A percentile compares a stretch with the other conserved stretches of the same genome.
phyloP scores from a whole-genome alignment of 2,888 invertebrate genomes.

The Vanessa cardui region DNA sequence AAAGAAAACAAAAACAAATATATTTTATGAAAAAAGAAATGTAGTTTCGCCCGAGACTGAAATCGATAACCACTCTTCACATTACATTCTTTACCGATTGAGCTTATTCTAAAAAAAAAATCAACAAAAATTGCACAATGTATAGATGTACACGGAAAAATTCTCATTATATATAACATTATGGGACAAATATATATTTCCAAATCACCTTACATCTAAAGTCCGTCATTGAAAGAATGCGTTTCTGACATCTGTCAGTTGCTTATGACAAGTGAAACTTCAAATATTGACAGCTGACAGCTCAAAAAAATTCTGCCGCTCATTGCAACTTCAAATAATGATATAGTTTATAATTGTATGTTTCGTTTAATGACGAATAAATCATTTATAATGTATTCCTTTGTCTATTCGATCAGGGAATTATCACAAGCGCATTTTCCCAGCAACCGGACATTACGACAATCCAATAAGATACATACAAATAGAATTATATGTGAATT shows the following conservation, averaged over 20 bases:
- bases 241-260: too few relatives aligned
- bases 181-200: slow-evolving; percentile 1
- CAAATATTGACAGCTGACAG: too few relatives aligned
- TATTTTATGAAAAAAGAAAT: background rate
- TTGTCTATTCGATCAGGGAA: too few relatives aligned
- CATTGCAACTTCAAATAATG: too few relatives aligned
- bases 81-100: slow-evolving; percentile 54
- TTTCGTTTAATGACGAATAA: too few relatives aligned
- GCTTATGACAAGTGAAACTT: too few relatives aligned
- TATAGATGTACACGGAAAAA: background rate
- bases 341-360: too few relatives aligned
- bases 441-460: too few relatives aligned
- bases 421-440: too few relatives aligned
- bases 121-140: slow-evolving; percentile 22
- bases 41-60: slow-evolving; percentile 12
- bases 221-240: too few relatives aligned
- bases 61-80: slow-evolving; percentile 43
- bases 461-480: background rate
- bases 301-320: too few relatives aligned
- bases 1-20: background rate
- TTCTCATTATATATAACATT: background rate
- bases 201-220: background rate
- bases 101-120: slow-evolving; percentile 36
- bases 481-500: background rate
- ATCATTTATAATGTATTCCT: too few relatives aligned